phyloP scores from a whole-genome alignment of 1,140 invertebrate genomes.

The Drosophila gunungcola region DNA sequence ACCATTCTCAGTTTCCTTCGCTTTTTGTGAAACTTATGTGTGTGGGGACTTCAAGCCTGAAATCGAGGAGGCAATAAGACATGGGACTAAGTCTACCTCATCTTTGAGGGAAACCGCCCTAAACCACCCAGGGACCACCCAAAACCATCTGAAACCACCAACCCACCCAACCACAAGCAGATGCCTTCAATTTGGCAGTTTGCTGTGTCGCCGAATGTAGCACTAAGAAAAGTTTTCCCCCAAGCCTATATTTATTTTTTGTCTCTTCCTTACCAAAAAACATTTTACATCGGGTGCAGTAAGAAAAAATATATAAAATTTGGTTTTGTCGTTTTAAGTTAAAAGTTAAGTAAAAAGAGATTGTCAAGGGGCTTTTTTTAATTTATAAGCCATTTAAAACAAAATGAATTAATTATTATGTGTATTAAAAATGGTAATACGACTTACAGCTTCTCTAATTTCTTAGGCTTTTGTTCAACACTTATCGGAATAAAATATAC shows the following conservation, averaged over 20 bases:
- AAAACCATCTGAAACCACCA: constrained; percentile 12
- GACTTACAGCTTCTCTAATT: too few species aligned
- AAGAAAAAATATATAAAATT: not conserved
- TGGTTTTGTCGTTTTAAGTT: too few species aligned
- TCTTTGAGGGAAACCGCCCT: constrained; percentile 13
- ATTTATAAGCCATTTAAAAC: too few species aligned
- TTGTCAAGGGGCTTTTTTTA: too few species aligned
- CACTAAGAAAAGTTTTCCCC: constrained; percentile 63
- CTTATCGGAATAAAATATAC: too few species aligned
- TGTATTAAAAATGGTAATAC: too few species aligned
- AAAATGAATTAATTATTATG: too few species aligned
- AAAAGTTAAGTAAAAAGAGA: too few species aligned
- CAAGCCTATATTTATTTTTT: constrained; percentile 36
- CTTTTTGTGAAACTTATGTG: constrained; percentile 15
- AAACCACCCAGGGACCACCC: constrained; percentile 14
- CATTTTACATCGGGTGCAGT: not conserved
- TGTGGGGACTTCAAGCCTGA: constrained; percentile 28
- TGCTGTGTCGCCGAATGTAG: constrained; percentile 70
- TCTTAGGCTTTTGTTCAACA: too few species aligned
- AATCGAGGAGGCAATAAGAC: constrained; percentile 49
- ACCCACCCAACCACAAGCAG: constrained; percentile 22
- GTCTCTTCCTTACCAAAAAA: not conserved
- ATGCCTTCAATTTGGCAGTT: constrained; percentile 60
- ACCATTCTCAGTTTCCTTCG: constrained; percentile 14
- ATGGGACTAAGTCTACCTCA: constrained; percentile 35